These are phyloP conservation scores for Margarornis squamiger DNA, from an alignment of 2,797 vertebrate genomes.

Conservation along the genomic window DNA sequence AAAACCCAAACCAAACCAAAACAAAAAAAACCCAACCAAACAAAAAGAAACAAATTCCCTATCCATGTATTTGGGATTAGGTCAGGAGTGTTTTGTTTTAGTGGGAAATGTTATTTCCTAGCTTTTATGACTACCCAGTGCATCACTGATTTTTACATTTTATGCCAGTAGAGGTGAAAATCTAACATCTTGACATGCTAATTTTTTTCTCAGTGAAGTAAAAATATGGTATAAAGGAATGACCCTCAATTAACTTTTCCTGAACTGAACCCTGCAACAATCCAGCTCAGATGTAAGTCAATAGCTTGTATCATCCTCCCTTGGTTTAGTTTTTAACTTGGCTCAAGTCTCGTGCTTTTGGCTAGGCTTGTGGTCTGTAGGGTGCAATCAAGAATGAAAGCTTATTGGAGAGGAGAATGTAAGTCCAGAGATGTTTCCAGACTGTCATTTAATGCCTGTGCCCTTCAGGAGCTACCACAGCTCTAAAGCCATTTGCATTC, in stretches of 20 bases:
- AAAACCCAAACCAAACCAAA: no score
- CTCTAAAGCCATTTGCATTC: conserved; percentile 12
- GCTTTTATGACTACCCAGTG: background rate
- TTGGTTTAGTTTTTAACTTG: background rate
- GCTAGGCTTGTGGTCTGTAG: background rate
- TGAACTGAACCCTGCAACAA: background rate
- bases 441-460: background rate
- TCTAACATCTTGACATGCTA: background rate
- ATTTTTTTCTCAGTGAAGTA: background rate
- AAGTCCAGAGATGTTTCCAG: background rate
- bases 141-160: background rate
- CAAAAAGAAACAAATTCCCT: background rate
- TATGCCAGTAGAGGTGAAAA: background rate
- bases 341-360: background rate
- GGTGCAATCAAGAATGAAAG: background rate
- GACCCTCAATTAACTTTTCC: background rate
- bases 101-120: background rate
- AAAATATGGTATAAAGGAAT: background rate
- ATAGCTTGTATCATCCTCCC: background rate
- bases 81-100: background rate
- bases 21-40: background rate
- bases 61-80: background rate
- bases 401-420: background rate
- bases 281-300: background rate
- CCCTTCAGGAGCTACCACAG: background rate